These are phyloP conservation scores for Apamea sordens DNA, from an alignment of 2,888 invertebrate genomes.

Conservation along the genomic window DNA sequence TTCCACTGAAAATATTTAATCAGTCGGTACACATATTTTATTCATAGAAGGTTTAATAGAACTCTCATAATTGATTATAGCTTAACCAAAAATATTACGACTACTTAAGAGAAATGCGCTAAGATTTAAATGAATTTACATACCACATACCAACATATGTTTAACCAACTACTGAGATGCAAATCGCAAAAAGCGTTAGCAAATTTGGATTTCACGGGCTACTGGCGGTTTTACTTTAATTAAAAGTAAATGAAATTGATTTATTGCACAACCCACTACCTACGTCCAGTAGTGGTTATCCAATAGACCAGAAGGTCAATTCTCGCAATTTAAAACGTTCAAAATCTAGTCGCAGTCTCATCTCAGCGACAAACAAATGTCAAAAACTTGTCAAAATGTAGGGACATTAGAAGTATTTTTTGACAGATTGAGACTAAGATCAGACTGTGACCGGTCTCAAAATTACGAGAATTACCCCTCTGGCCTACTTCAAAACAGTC, in stretches of 20 bases:
- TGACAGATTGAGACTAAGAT: too few relatives aligned
- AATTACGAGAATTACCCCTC: too few relatives aligned
- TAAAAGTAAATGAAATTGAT: background rate
- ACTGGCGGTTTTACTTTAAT: background rate
- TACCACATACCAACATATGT: too few relatives aligned
- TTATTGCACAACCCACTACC: too few relatives aligned
- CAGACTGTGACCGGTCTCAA: too few relatives aligned
- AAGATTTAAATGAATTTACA: background rate
- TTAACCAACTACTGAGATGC: background rate
- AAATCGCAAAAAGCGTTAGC: background rate
- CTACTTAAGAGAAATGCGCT: too few relatives aligned
- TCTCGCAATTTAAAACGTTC: too few relatives aligned
- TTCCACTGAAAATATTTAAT: constrained; percentile 37
- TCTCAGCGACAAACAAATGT: too few relatives aligned
- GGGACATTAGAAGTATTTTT: too few relatives aligned
- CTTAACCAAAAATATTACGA: background rate
- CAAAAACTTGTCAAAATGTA: too few relatives aligned
- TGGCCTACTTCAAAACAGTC: background rate
- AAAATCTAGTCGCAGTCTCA: too few relatives aligned
- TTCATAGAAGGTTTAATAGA: background rate
- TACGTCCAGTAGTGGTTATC: too few relatives aligned
- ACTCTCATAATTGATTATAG: background rate
- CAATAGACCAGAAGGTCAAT: background rate
- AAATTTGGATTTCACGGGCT: background rate
- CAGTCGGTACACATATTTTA: background rate